These are phyloP conservation scores for Mastigias papua DNA, from an alignment of 30 jellyfish, hydroid and myxozoan species.

Conservation along the genomic window DNA sequence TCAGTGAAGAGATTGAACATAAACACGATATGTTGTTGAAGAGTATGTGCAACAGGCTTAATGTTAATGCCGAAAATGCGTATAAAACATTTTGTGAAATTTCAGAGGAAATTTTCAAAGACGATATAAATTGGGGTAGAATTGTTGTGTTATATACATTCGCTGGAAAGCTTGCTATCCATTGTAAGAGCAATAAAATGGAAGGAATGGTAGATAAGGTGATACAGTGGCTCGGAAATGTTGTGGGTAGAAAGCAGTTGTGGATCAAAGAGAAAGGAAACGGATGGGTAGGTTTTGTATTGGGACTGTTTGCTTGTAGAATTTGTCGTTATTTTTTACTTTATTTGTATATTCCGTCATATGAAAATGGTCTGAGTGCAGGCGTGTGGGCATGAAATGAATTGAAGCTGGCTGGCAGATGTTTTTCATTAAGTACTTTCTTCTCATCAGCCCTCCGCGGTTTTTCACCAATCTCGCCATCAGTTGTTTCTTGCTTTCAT, in stretches of 20 bases:
- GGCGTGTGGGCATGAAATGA: constrained; percentile 15
- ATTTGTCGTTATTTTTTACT: too few relatives aligned
- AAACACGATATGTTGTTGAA: constrained; percentile 90
- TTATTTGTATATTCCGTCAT: too few relatives aligned
- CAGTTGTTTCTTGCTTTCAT: too few relatives aligned
- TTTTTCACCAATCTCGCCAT: too few relatives aligned
- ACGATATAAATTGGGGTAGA: constrained; percentile 97
- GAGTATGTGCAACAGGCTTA: constrained; percentile 94
- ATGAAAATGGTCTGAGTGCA: too few relatives aligned
- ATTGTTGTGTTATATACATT: constrained; percentile 92
- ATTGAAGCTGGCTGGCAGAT: neutral
- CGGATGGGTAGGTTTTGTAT: constrained; percentile 99
- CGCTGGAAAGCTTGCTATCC: constrained; percentile 95
- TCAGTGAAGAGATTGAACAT: constrained; percentile 87
- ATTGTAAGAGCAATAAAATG: constrained; percentile 74
- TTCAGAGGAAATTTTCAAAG: constrained; percentile 91
- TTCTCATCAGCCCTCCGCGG: neutral
- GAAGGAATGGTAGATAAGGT: constrained; percentile 89
- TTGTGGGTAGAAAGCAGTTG: constrained; percentile 77
- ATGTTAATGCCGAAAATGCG: constrained; percentile 82
- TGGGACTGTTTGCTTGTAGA: too few relatives aligned
- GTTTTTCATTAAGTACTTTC: neutral
- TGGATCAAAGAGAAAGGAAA: constrained; percentile 96
- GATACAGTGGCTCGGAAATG: constrained; percentile 85
- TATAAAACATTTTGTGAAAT: constrained; percentile 82